Conservation (phyloP, 2,113 vertebrate species). For the Rana temporaria region DNA sequence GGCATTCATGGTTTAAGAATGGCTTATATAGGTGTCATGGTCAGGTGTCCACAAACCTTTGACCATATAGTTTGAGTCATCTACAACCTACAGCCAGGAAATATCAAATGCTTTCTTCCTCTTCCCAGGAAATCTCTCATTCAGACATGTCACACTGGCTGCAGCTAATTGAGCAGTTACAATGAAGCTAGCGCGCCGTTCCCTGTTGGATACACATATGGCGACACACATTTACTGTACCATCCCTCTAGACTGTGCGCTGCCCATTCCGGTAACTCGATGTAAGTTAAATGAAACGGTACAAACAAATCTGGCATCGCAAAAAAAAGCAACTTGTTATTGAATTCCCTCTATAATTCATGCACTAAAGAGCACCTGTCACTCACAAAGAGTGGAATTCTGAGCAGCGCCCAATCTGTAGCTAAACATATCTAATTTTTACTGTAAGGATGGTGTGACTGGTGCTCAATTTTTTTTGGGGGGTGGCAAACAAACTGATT, state of each 20-base stretch:
- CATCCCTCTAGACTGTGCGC: neutral
- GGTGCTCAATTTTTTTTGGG: no score
- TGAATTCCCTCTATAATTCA: neutral
- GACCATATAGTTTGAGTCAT: no score
- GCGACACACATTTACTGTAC: conserved; percentile 29
- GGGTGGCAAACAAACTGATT: no score
- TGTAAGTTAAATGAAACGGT: conserved; percentile 24
- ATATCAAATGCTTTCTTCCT: neutral
- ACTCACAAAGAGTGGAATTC: no score
- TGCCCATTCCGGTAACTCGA: conserved; percentile 16
- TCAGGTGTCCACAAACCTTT: no score
- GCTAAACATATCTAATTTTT: no score
- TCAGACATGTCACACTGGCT: conserved; percentile 16
- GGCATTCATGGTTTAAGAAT: no score
- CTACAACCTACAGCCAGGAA: neutral
- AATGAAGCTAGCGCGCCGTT: conserved; percentile 20
- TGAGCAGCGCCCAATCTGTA: no score
- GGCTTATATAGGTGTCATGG: no score
- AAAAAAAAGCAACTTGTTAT: neutral
- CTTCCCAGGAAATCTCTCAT: conserved; percentile 30
- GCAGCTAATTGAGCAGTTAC: conserved; percentile 40
- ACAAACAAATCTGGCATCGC: neutral
- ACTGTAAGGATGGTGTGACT: no score
- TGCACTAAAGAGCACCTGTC: no score
- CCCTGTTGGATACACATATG: conserved; percentile 3